Conservation (phyloP, 2,888 invertebrate species). For the Heliconius charithonia region DNA sequence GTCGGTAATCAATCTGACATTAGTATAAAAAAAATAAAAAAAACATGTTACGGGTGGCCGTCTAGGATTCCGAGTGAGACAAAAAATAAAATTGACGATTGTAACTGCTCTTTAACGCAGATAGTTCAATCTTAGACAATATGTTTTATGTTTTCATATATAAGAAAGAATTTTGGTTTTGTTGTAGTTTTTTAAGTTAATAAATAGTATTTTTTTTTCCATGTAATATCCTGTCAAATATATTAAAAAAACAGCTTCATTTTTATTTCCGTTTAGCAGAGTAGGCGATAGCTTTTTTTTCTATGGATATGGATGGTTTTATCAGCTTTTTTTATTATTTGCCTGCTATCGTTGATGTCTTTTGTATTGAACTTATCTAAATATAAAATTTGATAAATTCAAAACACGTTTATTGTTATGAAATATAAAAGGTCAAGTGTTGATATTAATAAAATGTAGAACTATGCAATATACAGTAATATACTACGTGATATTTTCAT, state of each 20-base stretch:
- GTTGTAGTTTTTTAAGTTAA: background rate
- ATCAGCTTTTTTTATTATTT: background rate
- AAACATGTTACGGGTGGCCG: constrained; percentile 37
- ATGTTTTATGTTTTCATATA: background rate
- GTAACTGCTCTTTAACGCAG: constrained; percentile 9
- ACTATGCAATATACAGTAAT: background rate
- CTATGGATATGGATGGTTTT: no score
- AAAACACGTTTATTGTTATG: background rate
- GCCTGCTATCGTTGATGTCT: constrained; percentile 48
- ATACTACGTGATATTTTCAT: background rate
- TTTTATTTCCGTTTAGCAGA: no score
- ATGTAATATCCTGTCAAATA: background rate
- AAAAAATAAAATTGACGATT: constrained; percentile 32
- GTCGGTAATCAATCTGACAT: constrained; percentile 28
- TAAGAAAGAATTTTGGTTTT: background rate
- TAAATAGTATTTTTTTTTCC: background rate
- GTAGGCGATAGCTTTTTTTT: background rate
- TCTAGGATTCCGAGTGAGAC: constrained; percentile 25
- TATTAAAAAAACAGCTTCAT: background rate
- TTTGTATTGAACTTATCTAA: constrained; percentile 41
- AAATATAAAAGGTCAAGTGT: constrained; percentile 6
- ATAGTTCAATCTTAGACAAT: constrained; percentile 9
- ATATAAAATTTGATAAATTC: background rate
- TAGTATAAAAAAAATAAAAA: constrained; percentile 27
- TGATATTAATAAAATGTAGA: background rate